Evolutionary conservation across 2,888 invertebrate genomes (phyloP), one percentile per base, ranked within the genome.

Genomic region (Spodoptera picta): DNA sequence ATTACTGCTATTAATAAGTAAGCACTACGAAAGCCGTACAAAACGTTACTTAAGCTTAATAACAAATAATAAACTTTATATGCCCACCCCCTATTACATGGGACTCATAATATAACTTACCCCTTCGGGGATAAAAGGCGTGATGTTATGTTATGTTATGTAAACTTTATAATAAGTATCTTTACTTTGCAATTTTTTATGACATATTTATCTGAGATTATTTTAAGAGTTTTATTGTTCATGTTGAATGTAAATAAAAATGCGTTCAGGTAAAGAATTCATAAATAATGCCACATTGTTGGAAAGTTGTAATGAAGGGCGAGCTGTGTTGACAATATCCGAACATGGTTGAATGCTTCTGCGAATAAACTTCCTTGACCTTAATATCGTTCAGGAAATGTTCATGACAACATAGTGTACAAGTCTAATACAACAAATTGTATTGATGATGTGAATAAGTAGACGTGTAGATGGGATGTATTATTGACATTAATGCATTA

Each of bases 401-500:
- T 47, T 52, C 23, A 59, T 60, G 61, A 56, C 65, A 47, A 59
- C 56, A 61, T 51, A 53, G 43, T 46, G 27, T 42, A 14, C 52
- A 47, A 53, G 52, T 60, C 49, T 67, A 58, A 59, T 47, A 58
- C 45, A 64, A 64, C 57, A 72, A 64, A 64, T 60, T 64, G 59
- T 36, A 51, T 19, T 60, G 49, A 31, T 57, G 49, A 60, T 60
- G 66, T 58, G 55, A 65, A 69, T 67, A 73, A 77, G 72, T 69
- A 76, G 77, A 83, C 76, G 75, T 79, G 79, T 79, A 80, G 78
- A 81, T 77, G 79, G 69, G 77, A 79, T n/a, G 81, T 79, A 75
- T 82, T 83, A 87, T 83, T 82, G 83, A 82, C 84, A 85, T 83
- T 79, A 86, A 87, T 85, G 86, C 86, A 88, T 87, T 87, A 87